Evolutionary conservation across 1,140 invertebrate genomes (phyloP).

Genomic region (Drosophila bipectinata): DNA sequence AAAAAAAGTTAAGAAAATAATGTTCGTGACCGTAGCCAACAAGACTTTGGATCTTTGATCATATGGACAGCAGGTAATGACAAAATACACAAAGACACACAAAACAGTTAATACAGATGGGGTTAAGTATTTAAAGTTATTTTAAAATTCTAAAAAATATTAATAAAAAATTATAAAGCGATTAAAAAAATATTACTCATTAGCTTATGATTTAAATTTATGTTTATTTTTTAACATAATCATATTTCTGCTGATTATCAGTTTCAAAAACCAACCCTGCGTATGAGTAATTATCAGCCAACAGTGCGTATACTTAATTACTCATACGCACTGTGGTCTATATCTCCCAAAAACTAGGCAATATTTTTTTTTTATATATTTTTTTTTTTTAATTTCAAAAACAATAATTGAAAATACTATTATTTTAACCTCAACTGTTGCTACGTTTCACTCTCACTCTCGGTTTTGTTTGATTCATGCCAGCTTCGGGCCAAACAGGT

Average conservation of each 20-base stretch:
- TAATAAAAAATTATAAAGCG: too few relatives aligned
- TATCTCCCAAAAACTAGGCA: not conserved
- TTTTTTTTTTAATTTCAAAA: not conserved
- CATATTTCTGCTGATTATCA: not conserved
- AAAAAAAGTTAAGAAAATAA: constrained; percentile 33
- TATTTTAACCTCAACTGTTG: not conserved
- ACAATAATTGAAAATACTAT: not conserved
- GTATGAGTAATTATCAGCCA: not conserved
- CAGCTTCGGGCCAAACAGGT: constrained; percentile 57
- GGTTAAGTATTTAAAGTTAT: not conserved
- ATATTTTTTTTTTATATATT: not conserved
- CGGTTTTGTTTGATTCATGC: constrained; percentile 45
- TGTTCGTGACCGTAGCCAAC: constrained; percentile 59
- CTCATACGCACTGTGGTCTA: not conserved
- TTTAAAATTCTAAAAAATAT: too few relatives aligned
- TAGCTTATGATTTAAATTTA: not conserved
- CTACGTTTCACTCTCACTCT: constrained; percentile 69
- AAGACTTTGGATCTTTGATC: constrained; percentile 59
- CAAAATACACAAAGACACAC: constrained; percentile 48
- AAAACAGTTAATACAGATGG: not conserved
- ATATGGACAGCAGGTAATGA: constrained; percentile 71
- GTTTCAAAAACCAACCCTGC: not conserved
- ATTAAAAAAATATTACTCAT: constrained; percentile 1
- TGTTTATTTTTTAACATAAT: not conserved
- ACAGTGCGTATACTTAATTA: not conserved